Conservation (phyloP, 2,888 invertebrate genomes). For the Eupelmus urozonus region DNA sequence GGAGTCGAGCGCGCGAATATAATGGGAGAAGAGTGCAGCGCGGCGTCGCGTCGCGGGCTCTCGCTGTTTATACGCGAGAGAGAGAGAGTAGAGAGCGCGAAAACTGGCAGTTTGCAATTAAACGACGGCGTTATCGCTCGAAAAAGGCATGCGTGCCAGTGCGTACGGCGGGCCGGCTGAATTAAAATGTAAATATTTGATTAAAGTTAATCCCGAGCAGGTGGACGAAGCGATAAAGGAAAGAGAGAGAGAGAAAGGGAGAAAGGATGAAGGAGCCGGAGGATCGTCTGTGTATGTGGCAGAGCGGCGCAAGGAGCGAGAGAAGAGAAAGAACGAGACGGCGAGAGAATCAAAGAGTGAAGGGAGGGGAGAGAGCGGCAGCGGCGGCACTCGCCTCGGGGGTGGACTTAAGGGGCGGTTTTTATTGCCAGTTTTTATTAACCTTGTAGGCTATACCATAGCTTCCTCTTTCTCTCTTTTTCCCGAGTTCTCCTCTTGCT, state of each 20-base stretch:
- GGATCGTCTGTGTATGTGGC: constrained; percentile 15
- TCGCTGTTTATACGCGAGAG: constrained; percentile 61
- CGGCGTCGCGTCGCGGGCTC: constrained; percentile 54
- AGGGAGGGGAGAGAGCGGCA: constrained; percentile 29
- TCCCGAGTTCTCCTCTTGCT: constrained; percentile 2
- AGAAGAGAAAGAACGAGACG: not conserved
- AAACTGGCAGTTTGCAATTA: constrained; percentile 74
- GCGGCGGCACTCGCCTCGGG: constrained; percentile 62
- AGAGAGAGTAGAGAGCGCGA: too few species aligned
- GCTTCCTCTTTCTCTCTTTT: constrained; percentile 50
- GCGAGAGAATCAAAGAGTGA: constrained; percentile 51
- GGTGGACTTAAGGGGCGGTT: constrained; percentile 75
- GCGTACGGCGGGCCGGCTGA: constrained; percentile 63
- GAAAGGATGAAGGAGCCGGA: constrained; percentile 30
- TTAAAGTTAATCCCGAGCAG: constrained; percentile 76
- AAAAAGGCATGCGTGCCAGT: constrained; percentile 27
- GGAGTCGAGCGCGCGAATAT: not conserved
- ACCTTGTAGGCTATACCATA: constrained; percentile 65
- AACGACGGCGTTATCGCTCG: constrained; percentile 70
- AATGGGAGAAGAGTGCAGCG: not conserved
- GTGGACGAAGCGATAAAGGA: constrained; percentile 69
- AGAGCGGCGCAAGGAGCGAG: constrained; percentile 14
- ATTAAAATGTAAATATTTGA: constrained; percentile 77
- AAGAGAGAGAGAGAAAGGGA: constrained; percentile 54
- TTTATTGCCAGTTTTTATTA: constrained; percentile 77